Base-by-base conservation (phyloP, 2,113 vertebrate species). In the Phaethornis superciliosus region DNA sequence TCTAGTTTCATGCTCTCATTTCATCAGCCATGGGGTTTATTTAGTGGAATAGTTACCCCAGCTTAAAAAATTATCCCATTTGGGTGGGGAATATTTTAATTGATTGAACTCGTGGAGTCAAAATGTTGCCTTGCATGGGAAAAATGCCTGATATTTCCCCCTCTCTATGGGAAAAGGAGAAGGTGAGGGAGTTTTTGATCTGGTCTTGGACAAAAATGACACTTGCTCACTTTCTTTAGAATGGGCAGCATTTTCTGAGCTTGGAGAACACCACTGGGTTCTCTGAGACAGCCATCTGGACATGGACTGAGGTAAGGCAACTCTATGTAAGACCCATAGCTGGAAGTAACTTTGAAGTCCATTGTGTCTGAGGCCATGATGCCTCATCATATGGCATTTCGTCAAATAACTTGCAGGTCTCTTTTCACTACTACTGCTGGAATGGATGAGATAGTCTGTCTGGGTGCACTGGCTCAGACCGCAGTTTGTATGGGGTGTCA, bases 231-330 rank as follows among this genome's bases (percentile, higher is more conserved):
- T 81, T 67, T 76, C 32, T 79, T 67, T 65, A 52, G 51, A 72
- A 47, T 5, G 13, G 18, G 21, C 28, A 68, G 23, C 30, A 30
- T 5, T 0, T 79, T 84, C 32, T 78, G 52, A 49, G 33, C 19
- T 58, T 78, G 69, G 24, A 81, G 46, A 78, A 8, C 11, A 18
- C 20, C 30, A 32, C 47, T 44, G 40, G 13, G 37, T 71, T 35
- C 32, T 76, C 59, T 30, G 44, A 68, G 85, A 64, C 8, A 75
- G n/a, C 9, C 35, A 78, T 19, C 2, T 63, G 56, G 77, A 58
- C 0, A 0, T 1, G 4, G 44, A 33, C n/a, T 51, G 63, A 58
- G 59, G 23, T 18, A 17, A 6, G 8, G 23, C 49, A 76, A 1
- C 30, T 47, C 47, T 30, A 18, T 46, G 15, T 46, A 35, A 62